A percentile compares a stretch with the other conserved stretches of the same genome.
phyloP scores from a whole-genome alignment of 2,797 vertebrate species.

The Peromyscus aztecus region DNA sequence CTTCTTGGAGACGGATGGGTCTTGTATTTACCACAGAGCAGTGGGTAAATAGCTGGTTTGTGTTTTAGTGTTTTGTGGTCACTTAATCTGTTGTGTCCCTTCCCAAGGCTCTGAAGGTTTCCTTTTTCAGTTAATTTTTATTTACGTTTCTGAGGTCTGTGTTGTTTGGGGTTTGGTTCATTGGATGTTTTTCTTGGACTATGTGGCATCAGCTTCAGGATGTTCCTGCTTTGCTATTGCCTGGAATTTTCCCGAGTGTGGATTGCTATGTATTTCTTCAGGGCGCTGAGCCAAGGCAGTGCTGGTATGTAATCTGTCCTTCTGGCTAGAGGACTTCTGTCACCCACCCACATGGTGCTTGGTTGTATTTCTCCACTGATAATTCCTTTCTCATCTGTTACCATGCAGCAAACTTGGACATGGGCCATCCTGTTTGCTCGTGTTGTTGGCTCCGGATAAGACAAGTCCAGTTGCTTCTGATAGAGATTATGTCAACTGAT shows the following conservation, averaged over 20 bases:
- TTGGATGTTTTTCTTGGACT: slow-evolving; percentile 87
- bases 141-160: slow-evolving; percentile 86
- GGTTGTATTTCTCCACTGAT: slow-evolving; percentile 74
- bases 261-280: slow-evolving; percentile 81
- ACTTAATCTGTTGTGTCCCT: slow-evolving; percentile 83
- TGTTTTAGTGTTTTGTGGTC: slow-evolving; percentile 78
- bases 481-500: slow-evolving; percentile 78
- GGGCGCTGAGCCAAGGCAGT: slow-evolving; percentile 72
- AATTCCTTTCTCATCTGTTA: slow-evolving; percentile 70
- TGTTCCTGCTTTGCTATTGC: slow-evolving; percentile 80
- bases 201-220: slow-evolving; percentile 74
- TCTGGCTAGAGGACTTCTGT: slow-evolving; percentile 76
- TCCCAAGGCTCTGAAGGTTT: slow-evolving; percentile 81
- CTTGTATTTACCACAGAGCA: slow-evolving; percentile 74
- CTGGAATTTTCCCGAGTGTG: slow-evolving; percentile 85
- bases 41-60: slow-evolving; percentile 80
- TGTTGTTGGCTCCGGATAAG: slow-evolving; percentile 69
- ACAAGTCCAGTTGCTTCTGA: slow-evolving; percentile 72
- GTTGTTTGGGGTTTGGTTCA: slow-evolving; percentile 85
- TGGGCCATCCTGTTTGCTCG: slow-evolving; percentile 36
- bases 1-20: slow-evolving; percentile 55
- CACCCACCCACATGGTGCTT: slow-evolving; percentile 67
- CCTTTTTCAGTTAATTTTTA: slow-evolving; percentile 86
- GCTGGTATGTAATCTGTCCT: slow-evolving; percentile 79
- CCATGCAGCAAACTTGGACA: slow-evolving; percentile 38